phyloP scores from a whole-genome alignment of 2,888 invertebrate genomes.

The Calameuta filiformis region DNA sequence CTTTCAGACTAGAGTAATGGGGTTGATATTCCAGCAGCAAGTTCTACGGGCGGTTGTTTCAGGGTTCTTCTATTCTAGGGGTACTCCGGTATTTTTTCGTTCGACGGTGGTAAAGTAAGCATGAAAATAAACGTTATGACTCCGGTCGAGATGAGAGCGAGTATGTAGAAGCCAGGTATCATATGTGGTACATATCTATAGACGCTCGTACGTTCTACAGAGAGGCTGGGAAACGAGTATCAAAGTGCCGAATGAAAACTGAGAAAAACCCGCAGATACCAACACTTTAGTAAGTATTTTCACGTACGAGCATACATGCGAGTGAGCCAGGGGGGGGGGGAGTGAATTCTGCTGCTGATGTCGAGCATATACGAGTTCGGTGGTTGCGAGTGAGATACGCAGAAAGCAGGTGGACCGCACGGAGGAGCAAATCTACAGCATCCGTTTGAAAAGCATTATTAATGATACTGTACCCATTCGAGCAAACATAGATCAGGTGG shows the following conservation, averaged over 20 bases:
- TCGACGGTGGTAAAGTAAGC: constrained; percentile 41
- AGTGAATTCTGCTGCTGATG: neutral
- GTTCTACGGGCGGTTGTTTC: neutral
- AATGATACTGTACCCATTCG: constrained; percentile 52
- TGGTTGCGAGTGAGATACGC: neutral
- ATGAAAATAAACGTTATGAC: constrained; percentile 49
- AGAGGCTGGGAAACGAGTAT: constrained; percentile 17
- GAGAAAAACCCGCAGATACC: constrained; percentile 22
- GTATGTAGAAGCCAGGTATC: constrained; percentile 17
- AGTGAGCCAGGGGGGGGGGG: neutral
- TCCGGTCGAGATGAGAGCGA: constrained; percentile 38
- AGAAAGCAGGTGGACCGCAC: neutral
- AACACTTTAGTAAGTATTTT: constrained; percentile 12
- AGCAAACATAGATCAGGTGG: constrained; percentile 45
- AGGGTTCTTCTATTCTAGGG: neutral
- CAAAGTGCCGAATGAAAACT: constrained; percentile 27
- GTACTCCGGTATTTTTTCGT: constrained; percentile 37
- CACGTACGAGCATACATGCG: neutral
- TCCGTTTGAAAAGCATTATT: constrained; percentile 41
- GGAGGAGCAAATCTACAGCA: constrained; percentile 19
- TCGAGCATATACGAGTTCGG: neutral
- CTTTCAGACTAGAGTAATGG: neutral
- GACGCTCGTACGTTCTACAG: constrained; percentile 2
- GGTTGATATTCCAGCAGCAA: neutral
- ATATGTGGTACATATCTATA: neutral